Base-by-base conservation (phyloP, 2,113 vertebrate genomes). In the Myiozetetes cayanensis region DNA sequence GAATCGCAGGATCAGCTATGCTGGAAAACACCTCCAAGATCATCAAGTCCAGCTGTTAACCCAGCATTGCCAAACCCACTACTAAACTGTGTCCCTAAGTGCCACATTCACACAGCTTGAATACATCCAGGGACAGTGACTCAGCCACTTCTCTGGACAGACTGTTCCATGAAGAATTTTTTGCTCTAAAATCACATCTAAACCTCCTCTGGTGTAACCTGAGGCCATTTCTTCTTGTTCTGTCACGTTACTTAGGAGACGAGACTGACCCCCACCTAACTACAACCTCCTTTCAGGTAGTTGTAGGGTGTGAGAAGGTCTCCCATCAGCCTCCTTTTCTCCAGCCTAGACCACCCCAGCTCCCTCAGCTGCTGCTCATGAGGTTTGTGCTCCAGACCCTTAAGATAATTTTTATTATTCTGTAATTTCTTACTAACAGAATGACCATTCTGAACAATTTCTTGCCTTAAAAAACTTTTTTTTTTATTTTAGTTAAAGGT, bases 1-100 rank as follows among this genome's bases (percentile, higher is more conserved):
- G 47, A 62, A 53, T 47, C n/a, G 35, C 4, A 23, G 25, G 22
- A 31, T 35, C 12, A 31, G 5, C 21, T 62, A 9, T 0, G 0
- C 11, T 41, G 30, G 16, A 41, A 61, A 68, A 73, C 50, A 73
- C 7, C 14, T 75, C n/a, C 30, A 61, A 39, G 10, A 11, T 25
- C 27, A 31, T 43, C 8, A 68, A 82, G 16, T 35, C 24, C n/a
- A 47, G 0, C 14, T 27, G 8, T 23, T 76, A 55, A 70, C 6
- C 11, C 24, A 47, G n/a, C 9, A 18, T 9, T 27, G 24, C 6
- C 39, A 53, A 35, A 3, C 24, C 11, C 46, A 61, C 41, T 20
- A 13, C 9, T 70, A 76, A 55, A 47, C 21, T 14, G 8, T 14
- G 6, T 47, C 39, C 14, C 3, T 76, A 27, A 55, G 9, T 47